These are phyloP conservation scores for Vombatus ursinus DNA, from an alignment of 2,113 vertebrate genomes.

Conservation along the genomic window DNA sequence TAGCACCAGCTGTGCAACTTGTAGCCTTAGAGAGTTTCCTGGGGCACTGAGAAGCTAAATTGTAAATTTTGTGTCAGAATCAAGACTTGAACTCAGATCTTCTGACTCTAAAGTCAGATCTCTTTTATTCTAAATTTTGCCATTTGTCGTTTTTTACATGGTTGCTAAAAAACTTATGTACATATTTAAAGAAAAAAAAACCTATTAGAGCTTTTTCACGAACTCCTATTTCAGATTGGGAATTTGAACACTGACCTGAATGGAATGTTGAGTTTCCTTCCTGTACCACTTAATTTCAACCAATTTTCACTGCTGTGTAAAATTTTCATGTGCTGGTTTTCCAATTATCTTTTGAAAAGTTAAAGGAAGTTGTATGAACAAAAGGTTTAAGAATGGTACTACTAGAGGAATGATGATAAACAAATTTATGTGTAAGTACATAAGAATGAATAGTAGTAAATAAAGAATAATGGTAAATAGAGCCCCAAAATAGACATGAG, in stretches of 20 bases:
- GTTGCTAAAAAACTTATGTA: neutral
- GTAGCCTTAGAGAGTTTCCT: neutral
- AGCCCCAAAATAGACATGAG: neutral
- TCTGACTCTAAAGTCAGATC: neutral
- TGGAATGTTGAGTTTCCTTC: neutral
- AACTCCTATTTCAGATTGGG: neutral
- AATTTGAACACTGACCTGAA: slow-evolving; percentile 12
- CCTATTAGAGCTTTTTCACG: neutral
- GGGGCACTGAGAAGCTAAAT: neutral
- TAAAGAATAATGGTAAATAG: neutral
- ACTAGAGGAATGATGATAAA: too few relatives aligned
- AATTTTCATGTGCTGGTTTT: neutral
- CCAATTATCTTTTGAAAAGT: neutral
- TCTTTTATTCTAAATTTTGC: slow-evolving; percentile 19
- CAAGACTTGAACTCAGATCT: neutral
- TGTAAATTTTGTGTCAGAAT: neutral
- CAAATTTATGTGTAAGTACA: too few relatives aligned
- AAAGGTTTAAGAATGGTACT: neutral
- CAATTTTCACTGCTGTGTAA: neutral
- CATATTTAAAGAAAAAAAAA: neutral
- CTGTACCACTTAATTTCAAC: neutral
- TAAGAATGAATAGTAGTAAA: neutral
- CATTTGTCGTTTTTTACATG: slow-evolving; percentile 15
- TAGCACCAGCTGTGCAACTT: neutral
- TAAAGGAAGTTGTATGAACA: neutral